Evolutionary conservation across 2,797 vertebrate genomes (phyloP).

Genomic region (Psittacula echo): DNA sequence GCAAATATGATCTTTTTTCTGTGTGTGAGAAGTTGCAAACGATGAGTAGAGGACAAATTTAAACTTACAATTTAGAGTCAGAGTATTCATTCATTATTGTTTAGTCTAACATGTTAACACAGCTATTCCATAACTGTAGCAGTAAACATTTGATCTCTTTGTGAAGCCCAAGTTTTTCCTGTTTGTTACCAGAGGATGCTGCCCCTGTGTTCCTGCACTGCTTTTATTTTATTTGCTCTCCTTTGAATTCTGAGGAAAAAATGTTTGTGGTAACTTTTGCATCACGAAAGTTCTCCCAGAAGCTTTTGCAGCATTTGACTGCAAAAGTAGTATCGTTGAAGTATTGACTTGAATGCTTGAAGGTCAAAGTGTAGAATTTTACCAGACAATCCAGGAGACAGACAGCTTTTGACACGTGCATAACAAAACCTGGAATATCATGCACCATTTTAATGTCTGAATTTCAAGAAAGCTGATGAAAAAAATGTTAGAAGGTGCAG

Average conservation of each 20-base stretch:
- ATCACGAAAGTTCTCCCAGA: not conserved
- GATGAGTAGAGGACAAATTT: not conserved
- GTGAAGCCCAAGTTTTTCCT: not conserved
- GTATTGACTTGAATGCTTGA: not conserved
- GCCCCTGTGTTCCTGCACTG: not conserved
- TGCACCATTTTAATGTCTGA: not conserved
- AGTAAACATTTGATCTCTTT: not conserved
- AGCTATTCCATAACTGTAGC: not conserved
- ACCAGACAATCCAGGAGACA: not conserved
- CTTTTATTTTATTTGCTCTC: not conserved
- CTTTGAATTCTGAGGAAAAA: not conserved
- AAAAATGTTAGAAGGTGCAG: not conserved
- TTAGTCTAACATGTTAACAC: not conserved
- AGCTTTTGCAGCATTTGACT: not conserved
- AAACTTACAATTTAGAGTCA: not conserved
- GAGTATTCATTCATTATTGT: not conserved
- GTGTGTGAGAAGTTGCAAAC: not conserved
- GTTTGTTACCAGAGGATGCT: not conserved
- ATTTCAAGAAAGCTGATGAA: not conserved
- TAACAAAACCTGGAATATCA: not conserved
- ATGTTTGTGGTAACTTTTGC: not conserved
- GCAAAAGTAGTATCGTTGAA: not conserved
- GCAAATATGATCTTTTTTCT: not conserved
- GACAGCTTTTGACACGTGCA: not conserved
- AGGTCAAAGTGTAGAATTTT: not conserved